Percentiles rank a stretch among this genome's conserved stretches.
Conservation (phyloP, 2,888 invertebrate genomes). For the Diloba caeruleocephala region DNA sequence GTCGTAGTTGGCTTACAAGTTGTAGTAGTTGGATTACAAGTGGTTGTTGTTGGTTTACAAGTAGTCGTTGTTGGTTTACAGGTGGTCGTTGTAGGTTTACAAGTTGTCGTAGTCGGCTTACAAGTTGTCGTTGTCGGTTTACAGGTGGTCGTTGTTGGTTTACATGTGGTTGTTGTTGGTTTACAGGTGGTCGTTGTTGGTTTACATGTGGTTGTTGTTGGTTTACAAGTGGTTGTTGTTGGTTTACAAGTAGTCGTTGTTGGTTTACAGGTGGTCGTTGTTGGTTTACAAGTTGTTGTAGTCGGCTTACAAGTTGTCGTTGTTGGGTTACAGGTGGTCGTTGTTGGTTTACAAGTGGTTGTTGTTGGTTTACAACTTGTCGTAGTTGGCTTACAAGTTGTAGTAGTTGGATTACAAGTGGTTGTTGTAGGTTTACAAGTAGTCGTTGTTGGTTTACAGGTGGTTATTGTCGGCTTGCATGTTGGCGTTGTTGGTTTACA, state of each 20-base stretch:
- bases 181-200: not conserved
- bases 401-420: too few species aligned
- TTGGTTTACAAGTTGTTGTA: not conserved
- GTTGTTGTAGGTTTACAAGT: not conserved
- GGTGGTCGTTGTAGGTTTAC: not conserved
- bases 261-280: not conserved
- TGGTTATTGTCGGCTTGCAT: slow-evolving; percentile 1
- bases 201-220: not conserved
- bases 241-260: not conserved
- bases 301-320: too few species aligned
- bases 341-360: not conserved
- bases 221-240: not conserved
- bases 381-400: too few species aligned
- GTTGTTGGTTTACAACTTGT: not conserved
- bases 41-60: not conserved
- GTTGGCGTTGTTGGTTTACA: slow-evolving; percentile 2
- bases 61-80: too few species aligned
- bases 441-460: not conserved
- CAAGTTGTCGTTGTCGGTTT: not conserved
- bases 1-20: not conserved
- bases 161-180: not conserved
- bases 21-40: not conserved
- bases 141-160: not conserved
- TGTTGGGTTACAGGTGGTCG: too few species aligned
- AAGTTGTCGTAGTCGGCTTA: not conserved